phyloP scores from a whole-genome alignment of 2,113 vertebrate species.

The Anhinga rufa region DNA sequence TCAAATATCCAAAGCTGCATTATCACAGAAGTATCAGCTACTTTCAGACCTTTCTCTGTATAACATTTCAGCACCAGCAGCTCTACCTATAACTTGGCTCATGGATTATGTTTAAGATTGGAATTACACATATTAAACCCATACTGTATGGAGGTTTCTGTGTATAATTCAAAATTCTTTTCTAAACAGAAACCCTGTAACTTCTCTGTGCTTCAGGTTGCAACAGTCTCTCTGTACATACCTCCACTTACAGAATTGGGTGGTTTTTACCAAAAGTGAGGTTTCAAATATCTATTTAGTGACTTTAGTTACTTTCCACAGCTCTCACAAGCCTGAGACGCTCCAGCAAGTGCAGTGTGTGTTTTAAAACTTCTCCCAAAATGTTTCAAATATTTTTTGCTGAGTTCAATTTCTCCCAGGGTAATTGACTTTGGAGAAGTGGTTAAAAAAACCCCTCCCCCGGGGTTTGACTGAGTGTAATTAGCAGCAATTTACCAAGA shows the following conservation, averaged over 20 bases:
- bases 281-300: neutral
- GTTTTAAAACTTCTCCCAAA: neutral
- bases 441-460: neutral
- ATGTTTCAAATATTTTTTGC: neutral
- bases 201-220: neutral
- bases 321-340: neutral
- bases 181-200: neutral
- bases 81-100: neutral
- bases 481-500: neutral
- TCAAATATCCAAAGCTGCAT: neutral
- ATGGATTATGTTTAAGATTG: neutral
- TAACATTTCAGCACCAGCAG: slow-evolving; percentile 23
- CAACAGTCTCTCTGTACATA: neutral
- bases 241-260: neutral
- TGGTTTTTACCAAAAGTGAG: neutral
- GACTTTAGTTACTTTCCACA: neutral
- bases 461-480: neutral
- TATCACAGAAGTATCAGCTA: slow-evolving; percentile 19
- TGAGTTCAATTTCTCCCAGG: neutral
- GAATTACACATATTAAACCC: neutral
- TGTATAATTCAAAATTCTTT: neutral
- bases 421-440: neutral
- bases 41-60: neutral
- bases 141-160: neutral
- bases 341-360: neutral